Percentiles rank a stretch among this genome's conserved stretches.
phyloP scores from a whole-genome alignment of 2,888 invertebrate species.

The Hypselothyrea guttata region DNA sequence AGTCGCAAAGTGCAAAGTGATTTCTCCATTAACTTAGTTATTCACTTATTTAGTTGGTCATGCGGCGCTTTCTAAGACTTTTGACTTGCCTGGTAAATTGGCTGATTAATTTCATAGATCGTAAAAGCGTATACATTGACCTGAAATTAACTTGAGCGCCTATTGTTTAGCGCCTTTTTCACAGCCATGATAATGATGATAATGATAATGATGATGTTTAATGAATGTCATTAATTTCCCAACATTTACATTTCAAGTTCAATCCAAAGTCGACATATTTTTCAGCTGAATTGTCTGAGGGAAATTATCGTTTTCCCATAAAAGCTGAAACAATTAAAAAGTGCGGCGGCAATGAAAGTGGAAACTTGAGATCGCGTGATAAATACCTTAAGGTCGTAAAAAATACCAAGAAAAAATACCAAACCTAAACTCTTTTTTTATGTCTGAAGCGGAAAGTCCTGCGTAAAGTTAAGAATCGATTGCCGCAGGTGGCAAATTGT shows the following conservation, averaged over 20 bases:
- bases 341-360: slow-evolving; percentile 43
- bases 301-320: slow-evolving; percentile 44
- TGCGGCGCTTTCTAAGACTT: slow-evolving; percentile 39
- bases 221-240: slow-evolving; percentile 33
- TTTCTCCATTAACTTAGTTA: too few relatives aligned
- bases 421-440: slow-evolving; percentile 1
- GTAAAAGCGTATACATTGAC: slow-evolving; percentile 40
- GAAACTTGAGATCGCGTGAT: slow-evolving; percentile 41
- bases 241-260: slow-evolving; percentile 67
- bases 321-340: slow-evolving; percentile 35
- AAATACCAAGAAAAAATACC: too few relatives aligned
- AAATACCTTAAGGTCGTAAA: slow-evolving; percentile 10
- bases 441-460: slow-evolving; percentile 21
- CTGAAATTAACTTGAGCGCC: slow-evolving; percentile 33
- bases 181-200: too few relatives aligned
- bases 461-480: not conserved
- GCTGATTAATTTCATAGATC: slow-evolving; percentile 33
- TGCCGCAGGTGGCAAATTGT: not conserved
- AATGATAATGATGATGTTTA: slow-evolving; percentile 24
- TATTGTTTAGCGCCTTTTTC: slow-evolving; percentile 12
- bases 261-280: slow-evolving; percentile 24
- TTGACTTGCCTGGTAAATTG: slow-evolving; percentile 33
- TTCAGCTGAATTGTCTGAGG: slow-evolving; percentile 46
- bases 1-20: too few relatives aligned
- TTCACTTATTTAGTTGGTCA: not conserved